Percentiles rank a stretch among this genome's conserved stretches.
phyloP scores from a whole-genome alignment of 92 coral and sea anemone species.

The Bergia sp. region DNA sequence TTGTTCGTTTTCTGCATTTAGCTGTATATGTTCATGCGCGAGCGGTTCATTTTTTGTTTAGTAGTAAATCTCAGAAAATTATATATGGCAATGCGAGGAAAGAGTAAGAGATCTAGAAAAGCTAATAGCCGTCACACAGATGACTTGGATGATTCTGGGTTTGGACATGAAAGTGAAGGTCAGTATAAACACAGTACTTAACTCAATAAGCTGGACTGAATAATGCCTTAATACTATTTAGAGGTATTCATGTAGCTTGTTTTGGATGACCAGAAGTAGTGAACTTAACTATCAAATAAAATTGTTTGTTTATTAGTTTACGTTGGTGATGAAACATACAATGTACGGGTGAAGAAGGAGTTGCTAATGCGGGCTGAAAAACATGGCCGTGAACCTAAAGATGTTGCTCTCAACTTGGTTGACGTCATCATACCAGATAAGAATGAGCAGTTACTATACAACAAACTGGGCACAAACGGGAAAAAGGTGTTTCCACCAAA shows the following conservation, averaged over 20 bases:
- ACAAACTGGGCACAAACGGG: neutral
- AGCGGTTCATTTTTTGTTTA: too few species aligned
- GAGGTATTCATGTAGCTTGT: neutral
- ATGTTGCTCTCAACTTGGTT: neutral
- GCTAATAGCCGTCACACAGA: too few species aligned
- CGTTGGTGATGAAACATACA: neutral
- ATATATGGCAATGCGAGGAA: too few species aligned
- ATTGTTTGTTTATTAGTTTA: neutral
- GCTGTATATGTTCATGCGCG: too few species aligned
- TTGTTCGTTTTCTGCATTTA: too few species aligned
- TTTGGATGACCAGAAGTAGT: neutral
- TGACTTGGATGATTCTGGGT: too few species aligned
- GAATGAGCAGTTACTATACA: neutral
- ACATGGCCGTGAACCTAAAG: neutral
- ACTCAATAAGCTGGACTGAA: neutral
- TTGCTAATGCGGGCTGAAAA: neutral
- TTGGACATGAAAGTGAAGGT: neutral
- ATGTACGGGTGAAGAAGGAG: neutral
- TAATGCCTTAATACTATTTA: neutral
- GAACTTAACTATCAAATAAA: neutral
- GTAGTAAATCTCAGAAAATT: too few species aligned
- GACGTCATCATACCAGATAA: neutral
- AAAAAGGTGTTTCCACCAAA: constrained; percentile 1
- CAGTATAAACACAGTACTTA: neutral
- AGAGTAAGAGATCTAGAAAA: too few species aligned